A percentile compares a stretch with the other conserved stretches of the same genome.
phyloP scores from a whole-genome alignment of 2,113 vertebrate genomes.

The Scatophagus argus region DNA sequence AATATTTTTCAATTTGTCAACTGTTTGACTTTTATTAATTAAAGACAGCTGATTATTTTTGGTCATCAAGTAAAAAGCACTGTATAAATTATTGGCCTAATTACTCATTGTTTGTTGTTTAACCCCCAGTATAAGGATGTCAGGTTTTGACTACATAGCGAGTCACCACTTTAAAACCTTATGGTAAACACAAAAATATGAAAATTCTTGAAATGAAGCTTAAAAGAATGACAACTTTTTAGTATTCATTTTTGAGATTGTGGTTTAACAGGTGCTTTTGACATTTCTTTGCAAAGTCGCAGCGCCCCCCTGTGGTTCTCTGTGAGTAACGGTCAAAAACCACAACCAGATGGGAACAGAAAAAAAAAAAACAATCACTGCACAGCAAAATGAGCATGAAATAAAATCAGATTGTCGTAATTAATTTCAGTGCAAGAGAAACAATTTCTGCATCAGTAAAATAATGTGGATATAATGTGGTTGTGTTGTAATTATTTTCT shows the following conservation, averaged over 20 bases:
- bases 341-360: not conserved
- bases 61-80: not conserved
- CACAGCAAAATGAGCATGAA: not conserved
- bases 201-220: not conserved
- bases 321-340: not conserved
- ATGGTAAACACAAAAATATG: not conserved
- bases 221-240: not conserved
- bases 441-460: not conserved
- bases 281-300: not conserved
- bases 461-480: not conserved
- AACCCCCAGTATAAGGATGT: not conserved
- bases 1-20: too few relatives aligned
- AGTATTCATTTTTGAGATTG: fast-evolving
- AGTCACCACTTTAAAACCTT: not conserved
- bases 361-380: not conserved
- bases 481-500: not conserved
- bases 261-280: conserved; percentile 26
- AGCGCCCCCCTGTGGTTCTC: conserved; percentile 50
- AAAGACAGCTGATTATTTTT: not conserved
- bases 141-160: not conserved
- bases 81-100: not conserved
- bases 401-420: not conserved
- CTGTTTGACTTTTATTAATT: not conserved
- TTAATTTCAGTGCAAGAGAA: not conserved
- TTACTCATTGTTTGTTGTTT: not conserved